Percentiles rank a stretch among this genome's conserved stretches.
Conservation (phyloP, 2,888 invertebrate genomes). For the Pseudanteris insignis region DNA sequence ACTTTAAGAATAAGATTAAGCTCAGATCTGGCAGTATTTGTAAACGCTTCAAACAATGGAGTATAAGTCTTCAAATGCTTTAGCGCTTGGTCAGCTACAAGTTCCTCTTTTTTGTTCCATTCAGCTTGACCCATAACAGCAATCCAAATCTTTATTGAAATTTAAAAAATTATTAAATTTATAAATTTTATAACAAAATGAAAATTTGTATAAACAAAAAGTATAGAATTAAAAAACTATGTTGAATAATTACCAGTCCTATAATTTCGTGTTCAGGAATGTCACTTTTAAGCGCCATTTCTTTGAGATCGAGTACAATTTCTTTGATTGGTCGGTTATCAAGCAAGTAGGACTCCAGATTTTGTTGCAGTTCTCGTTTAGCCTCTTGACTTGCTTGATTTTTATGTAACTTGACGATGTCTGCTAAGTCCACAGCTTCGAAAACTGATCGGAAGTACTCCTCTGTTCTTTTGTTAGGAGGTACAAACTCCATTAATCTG, state of each 20-base stretch:
- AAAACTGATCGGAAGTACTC: conserved; percentile 85
- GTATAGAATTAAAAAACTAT: background rate
- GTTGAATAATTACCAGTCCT: conserved; percentile 77
- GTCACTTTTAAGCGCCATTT: conserved; percentile 82
- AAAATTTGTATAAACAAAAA: background rate
- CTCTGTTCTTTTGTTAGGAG: conserved; percentile 91
- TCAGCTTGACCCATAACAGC: conserved; percentile 95
- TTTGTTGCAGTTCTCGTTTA: conserved; percentile 79
- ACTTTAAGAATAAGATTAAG: conserved; percentile 89
- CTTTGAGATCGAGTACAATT: conserved; percentile 84
- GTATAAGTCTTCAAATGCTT: conserved; percentile 89
- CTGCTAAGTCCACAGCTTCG: conserved; percentile 80
- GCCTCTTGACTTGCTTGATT: conserved; percentile 86
- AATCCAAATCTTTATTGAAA: conserved; percentile 91
- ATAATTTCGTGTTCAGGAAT: conserved; percentile 93
- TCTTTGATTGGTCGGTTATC: conserved; percentile 89
- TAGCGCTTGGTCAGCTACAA: conserved; percentile 94
- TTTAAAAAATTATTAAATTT: too few relatives aligned
- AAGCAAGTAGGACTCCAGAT: conserved; percentile 84
- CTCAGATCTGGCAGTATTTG: conserved; percentile 86
- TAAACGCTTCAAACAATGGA: conserved; percentile 85
- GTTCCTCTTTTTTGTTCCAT: conserved; percentile 95
- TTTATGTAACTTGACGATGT: conserved; percentile 83
- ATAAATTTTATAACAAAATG: conserved; percentile 4
- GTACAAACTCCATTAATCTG: conserved; percentile 92